Evolutionary conservation across 2,113 vertebrate species (phyloP), one percentile per base, ranked within the genome.

Genomic region (mouse (Mus musculus)): DNA sequence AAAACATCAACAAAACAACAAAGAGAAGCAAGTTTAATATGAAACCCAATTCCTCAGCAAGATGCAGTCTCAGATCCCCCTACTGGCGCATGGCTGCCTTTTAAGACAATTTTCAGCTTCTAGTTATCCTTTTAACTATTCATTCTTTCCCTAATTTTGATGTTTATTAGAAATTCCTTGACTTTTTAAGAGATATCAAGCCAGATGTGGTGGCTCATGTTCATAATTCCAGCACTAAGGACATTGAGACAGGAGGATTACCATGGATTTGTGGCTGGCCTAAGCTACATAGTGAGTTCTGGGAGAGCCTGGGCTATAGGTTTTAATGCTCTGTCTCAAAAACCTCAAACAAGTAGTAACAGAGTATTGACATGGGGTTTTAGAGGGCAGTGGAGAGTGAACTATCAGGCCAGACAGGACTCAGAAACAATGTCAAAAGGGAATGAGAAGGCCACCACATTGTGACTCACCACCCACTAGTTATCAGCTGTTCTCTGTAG

Each of bases 141-240:
- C 4, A 49, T 49, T 84, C 4, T 78, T 81, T 36, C 49, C 46
- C 28, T 49, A 42, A 52, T 30, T 75, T 94, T 95, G 42, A 7
- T 81, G 75, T 59, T 82, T 90, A 42, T 93, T 77, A 52, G 71
- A 76, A 86, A 78, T 87, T 22, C 82, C 86, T 90, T 71, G 39
- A 26, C 22, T 61, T 77, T 3, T 39, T 72, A 78, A 91, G 49
- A 93, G 63, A 17, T 84, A 42, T 28, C 56, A 17, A 63, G n/a
- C n/a, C 54, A 84, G 56, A 84, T 61, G 36, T 82, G 54, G n/a
- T 61, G 80, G 36, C 54, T 82, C 36, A 82, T 59, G 56, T 84
- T 61, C n/a, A 14, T 84, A 63, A 84, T 39, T 84, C 59, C n/a
- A 63, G 81, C 56, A 84, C 56, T 39, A 82, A n/a, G n/a, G 80